Percentiles rank a stretch among this genome's conserved stretches.
Conservation (phyloP, 1,140 invertebrate genomes). For the Onthophagus taurus region DNA sequence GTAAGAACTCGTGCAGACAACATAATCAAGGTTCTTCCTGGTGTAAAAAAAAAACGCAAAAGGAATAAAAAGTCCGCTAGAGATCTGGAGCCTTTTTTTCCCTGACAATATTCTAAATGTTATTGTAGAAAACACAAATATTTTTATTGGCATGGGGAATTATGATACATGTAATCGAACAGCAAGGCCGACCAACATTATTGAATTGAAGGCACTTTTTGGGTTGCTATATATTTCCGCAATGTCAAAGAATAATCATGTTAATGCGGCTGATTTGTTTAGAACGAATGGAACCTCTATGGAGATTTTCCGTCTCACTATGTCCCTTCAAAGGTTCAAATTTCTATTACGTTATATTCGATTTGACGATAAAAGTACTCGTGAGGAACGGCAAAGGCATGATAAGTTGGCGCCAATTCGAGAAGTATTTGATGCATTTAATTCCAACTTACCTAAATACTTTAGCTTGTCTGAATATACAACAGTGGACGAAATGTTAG, state of each 20-base stretch:
- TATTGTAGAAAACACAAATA: background rate
- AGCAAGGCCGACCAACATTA: background rate
- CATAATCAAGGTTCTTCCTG: background rate
- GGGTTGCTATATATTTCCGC: slow-evolving; percentile 5
- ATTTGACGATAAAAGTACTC: background rate
- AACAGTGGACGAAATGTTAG: slow-evolving; percentile 36
- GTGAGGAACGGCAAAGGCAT: background rate
- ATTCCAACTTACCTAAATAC: slow-evolving; percentile 3
- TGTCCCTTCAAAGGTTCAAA: slow-evolving; percentile 19
- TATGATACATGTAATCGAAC: too few relatives aligned
- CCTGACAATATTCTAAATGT: background rate
- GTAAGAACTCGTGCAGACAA: slow-evolving; percentile 3
- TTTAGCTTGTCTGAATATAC: slow-evolving; percentile 2
- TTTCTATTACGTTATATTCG: background rate
- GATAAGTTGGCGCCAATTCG: background rate
- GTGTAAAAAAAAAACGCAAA: background rate
- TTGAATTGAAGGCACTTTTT: slow-evolving; percentile 2
- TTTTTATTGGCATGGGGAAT: background rate
- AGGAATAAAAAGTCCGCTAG: background rate
- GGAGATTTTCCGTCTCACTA: slow-evolving; percentile 19
- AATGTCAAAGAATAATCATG: slow-evolving; percentile 1
- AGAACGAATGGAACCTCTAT: slow-evolving; percentile 13
- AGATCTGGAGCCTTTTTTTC: slow-evolving; percentile 1
- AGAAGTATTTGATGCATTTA: background rate
- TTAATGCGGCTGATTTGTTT: slow-evolving; percentile 9